Evolutionary conservation across 1,140 invertebrate genomes (phyloP).

Genomic region (Plutomurus gul): DNA sequence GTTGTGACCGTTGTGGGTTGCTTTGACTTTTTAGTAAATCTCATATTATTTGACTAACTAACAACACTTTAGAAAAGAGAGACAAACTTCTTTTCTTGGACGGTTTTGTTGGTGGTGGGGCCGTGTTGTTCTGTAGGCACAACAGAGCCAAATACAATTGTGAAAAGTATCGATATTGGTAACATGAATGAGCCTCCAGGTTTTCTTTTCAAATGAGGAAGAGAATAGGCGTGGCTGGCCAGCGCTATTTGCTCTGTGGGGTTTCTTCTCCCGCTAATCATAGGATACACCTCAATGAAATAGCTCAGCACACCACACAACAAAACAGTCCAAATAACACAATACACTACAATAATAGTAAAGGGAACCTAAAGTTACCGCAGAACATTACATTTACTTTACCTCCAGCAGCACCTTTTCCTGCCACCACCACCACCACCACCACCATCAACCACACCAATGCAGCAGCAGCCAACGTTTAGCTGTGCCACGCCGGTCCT

Average conservation of each 20-base stretch:
- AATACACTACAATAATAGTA: not conserved
- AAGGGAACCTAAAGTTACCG: not conserved
- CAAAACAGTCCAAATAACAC: not conserved
- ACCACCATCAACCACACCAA: not conserved
- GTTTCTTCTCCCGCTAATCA: conserved; percentile 23
- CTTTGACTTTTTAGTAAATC: not conserved
- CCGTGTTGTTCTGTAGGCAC: not conserved
- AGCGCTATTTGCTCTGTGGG: conserved; percentile 22
- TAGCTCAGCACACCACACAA: not conserved
- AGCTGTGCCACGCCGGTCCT: no score
- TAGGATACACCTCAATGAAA: conserved; percentile 29
- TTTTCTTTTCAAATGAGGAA: conserved; percentile 14
- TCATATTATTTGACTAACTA: not conserved
- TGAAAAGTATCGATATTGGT: not conserved
- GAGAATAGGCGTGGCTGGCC: conserved; percentile 13
- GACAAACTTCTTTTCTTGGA: not conserved
- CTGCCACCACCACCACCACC: not conserved
- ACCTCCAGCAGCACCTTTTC: not conserved
- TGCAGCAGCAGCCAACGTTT: no score
- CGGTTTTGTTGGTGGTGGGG: not conserved
- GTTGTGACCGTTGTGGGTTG: not conserved
- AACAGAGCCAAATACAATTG: no score
- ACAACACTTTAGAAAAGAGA: not conserved
- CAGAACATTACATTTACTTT: conserved; percentile 15
- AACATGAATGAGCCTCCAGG: not conserved